Evolutionary conservation across 2,888 invertebrate genomes (phyloP), one percentile per base, ranked within the genome.

Genomic region (Heliothis peltigera): DNA sequence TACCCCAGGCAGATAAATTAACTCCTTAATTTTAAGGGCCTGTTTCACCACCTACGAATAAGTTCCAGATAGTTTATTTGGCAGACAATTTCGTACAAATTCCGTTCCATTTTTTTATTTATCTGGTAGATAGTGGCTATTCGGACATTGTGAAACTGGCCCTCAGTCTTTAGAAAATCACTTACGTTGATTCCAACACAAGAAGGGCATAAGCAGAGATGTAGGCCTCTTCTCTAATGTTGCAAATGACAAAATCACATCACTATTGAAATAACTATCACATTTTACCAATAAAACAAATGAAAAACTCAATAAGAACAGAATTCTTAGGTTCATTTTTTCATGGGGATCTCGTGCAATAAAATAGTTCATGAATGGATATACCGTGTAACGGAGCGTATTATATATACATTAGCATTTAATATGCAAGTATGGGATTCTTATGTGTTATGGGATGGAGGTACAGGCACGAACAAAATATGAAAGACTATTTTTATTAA

Each of bases 131-230:
- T n/a, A n/a, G n/a, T n/a, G n/a, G n/a, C n/a, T n/a, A n/a, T n/a
- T n/a, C n/a, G n/a, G n/a, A n/a, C n/a, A n/a, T n/a, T n/a, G n/a
- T n/a, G n/a, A n/a, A n/a, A n/a, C n/a, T n/a, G n/a, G n/a, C n/a
- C n/a, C n/a, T n/a, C n/a, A n/a, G n/a, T 32, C n/a, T 21, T 21
- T 19, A 54, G 47, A n/a, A 7, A 8, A 46, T 32, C 1, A 89
- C 92, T 91, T 79, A 94, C 94, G 75, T 61, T 71, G 64, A 51
- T 58, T 84, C 93, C 93, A 94, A 67, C 94, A 94, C 6, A 85
- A 64, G 57, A 86, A 51, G 0, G 92, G 92, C 15, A 87, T 64
- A 15, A 94, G 69, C 28, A 94, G 51, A 1, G 88, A 85, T 0
- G 86, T 83, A 0, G 91, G 89, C 5, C 79, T 84, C 0, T 86